Evolutionary conservation across 2,888 invertebrate species (phyloP).

Genomic region (Oxytorus armatus): DNA sequence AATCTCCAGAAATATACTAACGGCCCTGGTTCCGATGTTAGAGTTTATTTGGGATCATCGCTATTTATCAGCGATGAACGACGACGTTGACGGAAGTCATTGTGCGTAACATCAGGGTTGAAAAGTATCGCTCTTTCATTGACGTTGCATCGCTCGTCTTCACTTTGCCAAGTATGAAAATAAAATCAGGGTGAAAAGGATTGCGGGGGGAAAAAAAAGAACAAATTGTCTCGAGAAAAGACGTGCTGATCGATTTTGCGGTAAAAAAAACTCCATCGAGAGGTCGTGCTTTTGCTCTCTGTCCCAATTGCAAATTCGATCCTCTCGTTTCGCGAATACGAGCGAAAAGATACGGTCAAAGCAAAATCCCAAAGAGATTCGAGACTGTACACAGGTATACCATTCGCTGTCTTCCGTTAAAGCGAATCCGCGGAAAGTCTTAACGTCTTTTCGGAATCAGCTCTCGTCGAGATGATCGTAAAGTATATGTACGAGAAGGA

Average conservation of each 20-base stretch:
- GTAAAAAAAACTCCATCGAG: slow-evolving; percentile 9
- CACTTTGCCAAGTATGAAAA: background rate
- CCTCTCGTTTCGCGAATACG: background rate
- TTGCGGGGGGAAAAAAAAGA: background rate
- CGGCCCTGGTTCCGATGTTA: slow-evolving; percentile 9
- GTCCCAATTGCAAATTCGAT: slow-evolving; percentile 29
- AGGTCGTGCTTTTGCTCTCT: background rate
- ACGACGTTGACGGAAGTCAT: slow-evolving; percentile 6
- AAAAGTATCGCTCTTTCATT: background rate
- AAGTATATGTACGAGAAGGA: slow-evolving; percentile 27
- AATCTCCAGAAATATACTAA: slow-evolving; percentile 25
- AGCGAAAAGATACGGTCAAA: background rate
- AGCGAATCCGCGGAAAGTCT: slow-evolving; percentile 76
- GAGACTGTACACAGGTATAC: slow-evolving; percentile 5
- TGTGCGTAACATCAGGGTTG: background rate
- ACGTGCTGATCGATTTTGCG: slow-evolving; percentile 24
- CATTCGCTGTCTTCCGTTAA: slow-evolving; percentile 8
- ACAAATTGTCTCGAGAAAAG: slow-evolving; percentile 6
- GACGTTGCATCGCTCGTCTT: background rate
- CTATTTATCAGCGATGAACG: slow-evolving; percentile 3
- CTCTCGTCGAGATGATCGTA: slow-evolving; percentile 59
- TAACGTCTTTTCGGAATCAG: slow-evolving; percentile 78
- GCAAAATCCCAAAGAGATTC: slow-evolving; percentile 36
- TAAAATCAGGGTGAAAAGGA: background rate
- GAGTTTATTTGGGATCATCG: slow-evolving; percentile 2